Percentiles rank a stretch among this genome's conserved stretches.
Conservation (phyloP, 2,797 vertebrate species). For the Hoplostethus mediterraneus region DNA sequence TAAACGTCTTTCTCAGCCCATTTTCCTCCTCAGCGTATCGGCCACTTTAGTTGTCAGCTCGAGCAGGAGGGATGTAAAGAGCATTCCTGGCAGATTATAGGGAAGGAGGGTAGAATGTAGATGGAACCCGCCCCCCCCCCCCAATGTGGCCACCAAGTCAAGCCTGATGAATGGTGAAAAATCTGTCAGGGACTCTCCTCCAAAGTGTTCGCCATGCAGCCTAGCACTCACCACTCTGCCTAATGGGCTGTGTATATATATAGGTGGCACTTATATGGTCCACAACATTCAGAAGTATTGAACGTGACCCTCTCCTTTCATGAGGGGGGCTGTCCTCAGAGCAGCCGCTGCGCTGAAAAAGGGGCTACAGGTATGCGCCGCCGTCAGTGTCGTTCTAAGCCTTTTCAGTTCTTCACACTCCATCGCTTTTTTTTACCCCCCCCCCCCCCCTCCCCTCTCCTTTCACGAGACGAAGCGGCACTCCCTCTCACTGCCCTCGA, state of each 20-base stretch:
- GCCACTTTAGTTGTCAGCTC: constrained; percentile 79
- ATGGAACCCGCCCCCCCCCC: constrained; percentile 37
- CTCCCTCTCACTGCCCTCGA: constrained; percentile 71
- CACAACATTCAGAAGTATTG: constrained; percentile 60
- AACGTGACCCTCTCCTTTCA: constrained; percentile 66
- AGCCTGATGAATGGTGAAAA: constrained; percentile 66
- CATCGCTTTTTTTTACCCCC: constrained; percentile 63
- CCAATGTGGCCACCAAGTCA: constrained; percentile 34
- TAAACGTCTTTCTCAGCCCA: constrained; percentile 63
- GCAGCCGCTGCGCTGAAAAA: constrained; percentile 42
- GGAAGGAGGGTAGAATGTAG: constrained; percentile 51
- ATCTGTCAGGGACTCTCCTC: constrained; percentile 62
- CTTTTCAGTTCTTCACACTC: constrained; percentile 81
- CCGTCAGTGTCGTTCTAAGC: constrained; percentile 64
- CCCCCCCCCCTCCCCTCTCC: constrained; percentile 61
- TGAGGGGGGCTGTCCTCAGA: constrained; percentile 14
- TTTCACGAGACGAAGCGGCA: constrained; percentile 70
- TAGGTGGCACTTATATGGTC: constrained; percentile 64
- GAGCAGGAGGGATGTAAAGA: constrained; percentile 57
- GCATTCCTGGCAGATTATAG: constrained; percentile 72
- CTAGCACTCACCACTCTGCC: constrained; percentile 59
- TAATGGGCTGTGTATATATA: constrained; percentile 78
- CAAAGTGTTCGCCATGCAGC: constrained; percentile 70
- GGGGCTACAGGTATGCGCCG: constrained; percentile 68
- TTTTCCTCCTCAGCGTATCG: constrained; percentile 59